Percentiles rank a stretch among this genome's conserved stretches.
Conservation (phyloP, 2,888 invertebrate genomes). For the Aleiodes leptofemur region DNA sequence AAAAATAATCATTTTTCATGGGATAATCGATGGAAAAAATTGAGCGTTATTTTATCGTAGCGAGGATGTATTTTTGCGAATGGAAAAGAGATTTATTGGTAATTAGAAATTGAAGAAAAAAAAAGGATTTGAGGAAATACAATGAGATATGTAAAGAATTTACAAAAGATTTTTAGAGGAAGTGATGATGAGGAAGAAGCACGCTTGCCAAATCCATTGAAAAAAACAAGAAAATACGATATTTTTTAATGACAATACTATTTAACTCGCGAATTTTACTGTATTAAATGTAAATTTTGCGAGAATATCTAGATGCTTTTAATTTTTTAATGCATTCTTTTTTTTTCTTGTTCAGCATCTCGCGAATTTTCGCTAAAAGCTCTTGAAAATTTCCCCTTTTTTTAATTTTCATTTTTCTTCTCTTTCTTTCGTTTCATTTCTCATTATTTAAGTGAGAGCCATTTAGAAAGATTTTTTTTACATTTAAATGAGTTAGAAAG, state of each 20-base stretch:
- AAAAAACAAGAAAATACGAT: slow-evolving; percentile 54
- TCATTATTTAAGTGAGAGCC: not conserved
- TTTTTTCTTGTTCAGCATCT: slow-evolving; percentile 32
- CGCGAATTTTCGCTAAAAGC: not conserved
- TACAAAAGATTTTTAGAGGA: not conserved
- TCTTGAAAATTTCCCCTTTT: not conserved
- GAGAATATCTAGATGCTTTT: slow-evolving; percentile 12
- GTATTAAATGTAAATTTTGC: slow-evolving; percentile 30
- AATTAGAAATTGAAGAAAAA: slow-evolving; percentile 46
- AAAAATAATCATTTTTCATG: slow-evolving; percentile 61
- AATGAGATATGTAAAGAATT: slow-evolving; percentile 7
- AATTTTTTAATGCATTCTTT: slow-evolving; percentile 19
- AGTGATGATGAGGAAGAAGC: slow-evolving; percentile 45
- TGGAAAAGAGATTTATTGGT: not conserved
- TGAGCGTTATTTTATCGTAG: slow-evolving; percentile 69
- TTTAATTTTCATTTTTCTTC: not conserved
- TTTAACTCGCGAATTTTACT: slow-evolving; percentile 42
- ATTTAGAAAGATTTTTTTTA: not conserved
- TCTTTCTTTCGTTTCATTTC: not conserved
- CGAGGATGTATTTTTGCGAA: slow-evolving; percentile 44
- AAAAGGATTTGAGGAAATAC: slow-evolving; percentile 27
- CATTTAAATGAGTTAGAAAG: not conserved
- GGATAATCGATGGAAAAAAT: slow-evolving; percentile 64
- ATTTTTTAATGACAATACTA: slow-evolving; percentile 68
- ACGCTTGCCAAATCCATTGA: slow-evolving; percentile 65